Percentiles rank a stretch among this genome's conserved stretches.
Evolutionary conservation across 2,888 invertebrate genomes (phyloP).

Genomic region (Tipula vernalis): DNA sequence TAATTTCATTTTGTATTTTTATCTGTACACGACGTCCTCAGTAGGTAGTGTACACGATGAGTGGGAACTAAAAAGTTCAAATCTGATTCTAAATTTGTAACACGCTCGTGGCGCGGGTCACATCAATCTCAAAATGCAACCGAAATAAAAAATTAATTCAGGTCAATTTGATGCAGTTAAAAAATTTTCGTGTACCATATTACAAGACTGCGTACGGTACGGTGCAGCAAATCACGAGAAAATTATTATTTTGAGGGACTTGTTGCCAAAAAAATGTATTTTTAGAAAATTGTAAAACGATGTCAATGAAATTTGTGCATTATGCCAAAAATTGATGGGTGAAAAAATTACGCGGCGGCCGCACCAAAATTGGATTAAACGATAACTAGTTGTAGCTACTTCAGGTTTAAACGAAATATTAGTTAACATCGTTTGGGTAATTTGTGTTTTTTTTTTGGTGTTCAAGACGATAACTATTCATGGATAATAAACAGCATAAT

Average conservation of each 20-base stretch:
- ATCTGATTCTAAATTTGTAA: not conserved
- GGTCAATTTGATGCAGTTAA: not conserved
- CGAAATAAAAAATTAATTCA: not conserved
- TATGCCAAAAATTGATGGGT: not conserved
- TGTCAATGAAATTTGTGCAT: not conserved
- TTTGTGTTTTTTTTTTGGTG: too few relatives aligned
- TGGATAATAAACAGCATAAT: not conserved
- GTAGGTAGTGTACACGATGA: not conserved
- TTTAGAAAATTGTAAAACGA: not conserved
- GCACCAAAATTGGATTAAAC: not conserved
- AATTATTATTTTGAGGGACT: not conserved
- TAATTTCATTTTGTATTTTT: not conserved
- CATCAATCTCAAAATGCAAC: not conserved
- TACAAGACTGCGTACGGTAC: not conserved
- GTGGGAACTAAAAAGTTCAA: not conserved
- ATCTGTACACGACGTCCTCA: not conserved
- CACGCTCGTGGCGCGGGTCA: not conserved
- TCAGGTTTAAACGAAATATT: too few relatives aligned
- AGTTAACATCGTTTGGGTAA: too few relatives aligned
- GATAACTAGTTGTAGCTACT: too few relatives aligned
- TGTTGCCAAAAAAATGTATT: not conserved
- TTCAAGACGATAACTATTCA: not conserved
- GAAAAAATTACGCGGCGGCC: not conserved
- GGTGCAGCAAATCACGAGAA: not conserved
- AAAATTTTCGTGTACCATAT: not conserved